These are phyloP conservation scores for Chrysina gloriosa DNA, from an alignment of 2,888 invertebrate genomes.

Conservation along the genomic window DNA sequence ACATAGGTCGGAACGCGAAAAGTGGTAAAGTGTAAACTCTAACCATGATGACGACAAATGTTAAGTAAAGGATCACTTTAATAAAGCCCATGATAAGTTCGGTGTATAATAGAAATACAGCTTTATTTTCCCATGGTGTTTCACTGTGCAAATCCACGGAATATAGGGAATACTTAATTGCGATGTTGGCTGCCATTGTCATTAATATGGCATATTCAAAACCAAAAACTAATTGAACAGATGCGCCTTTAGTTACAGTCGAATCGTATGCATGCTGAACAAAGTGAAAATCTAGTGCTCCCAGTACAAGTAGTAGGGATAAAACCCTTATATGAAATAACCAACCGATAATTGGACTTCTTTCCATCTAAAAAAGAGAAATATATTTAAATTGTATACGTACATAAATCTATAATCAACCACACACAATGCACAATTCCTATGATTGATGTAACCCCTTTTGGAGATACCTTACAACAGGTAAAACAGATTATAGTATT, in stretches of 20 bases:
- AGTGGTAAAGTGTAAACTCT: slow-evolving; percentile 96
- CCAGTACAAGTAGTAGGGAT: slow-evolving; percentile 84
- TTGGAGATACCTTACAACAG: too few species aligned
- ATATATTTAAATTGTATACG: neutral
- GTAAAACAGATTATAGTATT: too few species aligned
- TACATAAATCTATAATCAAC: too few species aligned
- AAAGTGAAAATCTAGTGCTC: slow-evolving; percentile 87
- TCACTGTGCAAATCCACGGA: slow-evolving; percentile 91
- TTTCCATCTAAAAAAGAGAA: slow-evolving; percentile 87
- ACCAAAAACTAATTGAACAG: slow-evolving; percentile 98
- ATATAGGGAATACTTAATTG: slow-evolving; percentile 91
- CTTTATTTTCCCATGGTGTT: slow-evolving; percentile 99
- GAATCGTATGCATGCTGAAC: slow-evolving; percentile 94
- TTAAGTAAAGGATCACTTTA: slow-evolving; percentile 74
- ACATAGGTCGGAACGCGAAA: slow-evolving; percentile 99
- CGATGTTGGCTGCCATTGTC: slow-evolving; percentile 91
- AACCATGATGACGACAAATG: slow-evolving; percentile 95
- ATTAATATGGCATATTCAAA: slow-evolving; percentile 98
- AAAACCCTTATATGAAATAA: slow-evolving; percentile 94
- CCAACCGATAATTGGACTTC: slow-evolving; percentile 96
- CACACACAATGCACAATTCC: neutral
- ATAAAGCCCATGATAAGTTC: slow-evolving; percentile 93
- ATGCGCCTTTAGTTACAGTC: slow-evolving; percentile 92
- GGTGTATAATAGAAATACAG: slow-evolving; percentile 95
- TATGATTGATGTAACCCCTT: too few species aligned